phyloP scores from a whole-genome alignment of 2,797 vertebrate species.

The Girardinus metallicus region DNA sequence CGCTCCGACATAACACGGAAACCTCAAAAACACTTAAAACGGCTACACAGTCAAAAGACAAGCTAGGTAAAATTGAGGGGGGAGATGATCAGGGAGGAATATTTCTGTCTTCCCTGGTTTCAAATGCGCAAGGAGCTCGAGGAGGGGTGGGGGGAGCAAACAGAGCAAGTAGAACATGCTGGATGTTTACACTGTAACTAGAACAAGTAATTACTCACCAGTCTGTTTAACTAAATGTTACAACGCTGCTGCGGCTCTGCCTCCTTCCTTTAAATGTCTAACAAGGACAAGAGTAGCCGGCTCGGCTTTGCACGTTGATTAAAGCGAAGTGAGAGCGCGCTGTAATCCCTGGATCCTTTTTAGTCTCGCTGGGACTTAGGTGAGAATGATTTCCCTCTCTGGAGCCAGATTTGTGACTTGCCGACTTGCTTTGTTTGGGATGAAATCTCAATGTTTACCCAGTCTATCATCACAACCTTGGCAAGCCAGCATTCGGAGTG shows the following conservation, averaged over 20 bases:
- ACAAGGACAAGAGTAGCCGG: slow-evolving; percentile 53
- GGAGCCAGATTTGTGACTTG: slow-evolving; percentile 49
- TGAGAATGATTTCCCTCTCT: slow-evolving; percentile 68
- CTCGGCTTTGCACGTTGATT: slow-evolving; percentile 70
- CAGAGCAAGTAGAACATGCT: slow-evolving; percentile 13
- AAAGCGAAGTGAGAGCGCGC: slow-evolving; percentile 72
- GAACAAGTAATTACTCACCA: slow-evolving; percentile 35
- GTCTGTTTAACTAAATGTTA: slow-evolving; percentile 44
- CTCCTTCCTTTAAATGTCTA: slow-evolving; percentile 48
- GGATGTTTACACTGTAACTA: slow-evolving; percentile 30
- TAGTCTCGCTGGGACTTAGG: slow-evolving; percentile 71
- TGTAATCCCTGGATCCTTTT: slow-evolving; percentile 75
- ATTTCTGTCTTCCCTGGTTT: slow-evolving; percentile 42
- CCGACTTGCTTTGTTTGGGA: slow-evolving; percentile 55
- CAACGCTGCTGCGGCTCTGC: slow-evolving; percentile 19
- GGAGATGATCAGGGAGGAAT: slow-evolving; percentile 46
- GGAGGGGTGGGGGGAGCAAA: slow-evolving; percentile 7
- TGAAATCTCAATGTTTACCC: slow-evolving; percentile 63
- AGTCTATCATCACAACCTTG: slow-evolving; percentile 31
- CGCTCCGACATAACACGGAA: slow-evolving; percentile 52
- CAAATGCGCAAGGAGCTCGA: slow-evolving; percentile 30
- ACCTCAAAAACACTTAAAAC: slow-evolving; percentile 59
- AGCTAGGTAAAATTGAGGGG: slow-evolving; percentile 19
- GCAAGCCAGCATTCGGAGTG: slow-evolving; percentile 20
- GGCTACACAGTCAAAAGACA: slow-evolving; percentile 33